Evolutionary conservation across 2,113 vertebrate genomes (phyloP), one percentile per base, ranked within the genome.

Genomic region (Zosterops borbonicus): DNA sequence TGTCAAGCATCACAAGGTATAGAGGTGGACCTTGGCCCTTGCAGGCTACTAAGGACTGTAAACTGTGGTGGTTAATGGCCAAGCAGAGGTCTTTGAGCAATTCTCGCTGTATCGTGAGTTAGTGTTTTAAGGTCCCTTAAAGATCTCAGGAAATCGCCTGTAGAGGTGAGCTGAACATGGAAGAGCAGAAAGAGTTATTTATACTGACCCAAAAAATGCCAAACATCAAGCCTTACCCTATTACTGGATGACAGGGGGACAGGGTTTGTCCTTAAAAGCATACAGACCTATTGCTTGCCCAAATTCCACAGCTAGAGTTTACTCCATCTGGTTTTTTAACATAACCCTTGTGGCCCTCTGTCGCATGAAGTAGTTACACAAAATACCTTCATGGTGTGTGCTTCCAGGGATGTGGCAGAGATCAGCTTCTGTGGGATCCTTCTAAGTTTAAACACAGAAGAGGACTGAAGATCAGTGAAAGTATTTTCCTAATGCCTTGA

Each of bases 81-180:
- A 73, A 8, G 8, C 4, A 59, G n/a, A 82, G 3, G 5, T 76
- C 41, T 81, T 9, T n/a, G 17, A 67, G 15, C 8, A 42, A 12
- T 65, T 81, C 56, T 25, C 28, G 23, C 15, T 22, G 2, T 42
- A 42, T 35, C 0, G 0, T 35, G 58, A 64, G 5, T 49, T 29
- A 56, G 12, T 49, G 13, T 56, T 80, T 49, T 42, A 71, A 71
- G 17, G 11, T 56, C 11, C 29, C 7, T 35, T 35, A 31, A 58
- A 42, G 42, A 49, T 22, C 1, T 0, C 6, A 41, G 16, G 25
- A 37, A 33, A 44, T n/a, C 0, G 0, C 24, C 24, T 11, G 17
- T 71, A 39, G 17, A 4, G 6, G 4, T 9, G 7, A 14, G 8
- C 22, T 80, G 37, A 60, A 62, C 7, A 62, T 12, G 14, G 7